These are phyloP conservation scores for Vireo altiloquus DNA, from an alignment of 2,113 vertebrate species.

Conservation along the genomic window DNA sequence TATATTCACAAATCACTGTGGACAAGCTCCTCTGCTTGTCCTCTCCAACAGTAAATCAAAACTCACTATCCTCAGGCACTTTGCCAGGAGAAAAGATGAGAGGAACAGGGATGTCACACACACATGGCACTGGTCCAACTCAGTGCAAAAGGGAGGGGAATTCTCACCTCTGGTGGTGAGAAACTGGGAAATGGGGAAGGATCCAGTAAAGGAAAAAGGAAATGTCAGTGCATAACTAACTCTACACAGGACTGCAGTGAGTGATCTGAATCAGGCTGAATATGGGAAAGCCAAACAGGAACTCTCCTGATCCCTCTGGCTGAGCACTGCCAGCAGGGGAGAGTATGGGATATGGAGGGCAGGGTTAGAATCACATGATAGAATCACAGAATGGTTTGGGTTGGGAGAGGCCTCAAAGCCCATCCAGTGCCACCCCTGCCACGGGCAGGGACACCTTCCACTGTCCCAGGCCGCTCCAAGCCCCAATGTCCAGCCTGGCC, in stretches of 20 bases:
- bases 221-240: neutral
- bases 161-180: neutral
- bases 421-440: rapidly evolving
- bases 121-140: too few species aligned
- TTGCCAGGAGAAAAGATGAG: neutral
- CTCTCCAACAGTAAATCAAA: neutral
- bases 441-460: neutral
- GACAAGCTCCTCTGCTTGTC: neutral
- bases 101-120: neutral
- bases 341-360: neutral
- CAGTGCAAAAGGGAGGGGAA: neutral
- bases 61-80: rapidly evolving
- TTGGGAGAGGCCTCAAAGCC: rapidly evolving
- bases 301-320: too few species aligned
- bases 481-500: rapidly evolving
- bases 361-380: too few species aligned
- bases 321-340: neutral
- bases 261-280: too few species aligned
- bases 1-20: neutral
- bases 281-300: neutral
- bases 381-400: neutral
- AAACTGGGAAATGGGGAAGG: neutral
- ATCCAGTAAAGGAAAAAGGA: neutral
- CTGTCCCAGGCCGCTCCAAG: neutral
- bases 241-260: neutral